Evolutionary conservation across 53 echinoderm and acorn worm species (phyloP).

Genomic region (Hippasteria phrygiana): DNA sequence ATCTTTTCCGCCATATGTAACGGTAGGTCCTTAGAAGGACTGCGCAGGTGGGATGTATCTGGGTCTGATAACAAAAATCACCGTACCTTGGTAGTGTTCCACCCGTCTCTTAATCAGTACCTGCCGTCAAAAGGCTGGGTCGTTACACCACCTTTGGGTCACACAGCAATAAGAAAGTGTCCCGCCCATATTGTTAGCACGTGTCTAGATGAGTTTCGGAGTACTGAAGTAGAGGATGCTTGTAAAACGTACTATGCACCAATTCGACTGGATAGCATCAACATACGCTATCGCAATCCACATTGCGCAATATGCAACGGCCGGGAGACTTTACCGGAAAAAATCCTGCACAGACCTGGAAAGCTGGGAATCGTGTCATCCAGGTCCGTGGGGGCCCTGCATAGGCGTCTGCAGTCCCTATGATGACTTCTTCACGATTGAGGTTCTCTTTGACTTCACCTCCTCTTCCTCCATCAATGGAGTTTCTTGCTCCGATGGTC

Average conservation of each 20-base stretch:
- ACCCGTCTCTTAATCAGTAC: not conserved
- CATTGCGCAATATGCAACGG: conserved; percentile 70
- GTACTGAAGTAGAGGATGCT: not conserved
- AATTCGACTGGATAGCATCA: not conserved
- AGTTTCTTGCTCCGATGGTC: conserved; percentile 21
- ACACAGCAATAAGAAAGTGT: conserved; percentile 7
- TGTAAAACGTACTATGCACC: conserved; percentile 59
- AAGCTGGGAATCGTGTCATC: not conserved
- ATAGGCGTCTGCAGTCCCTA: not conserved
- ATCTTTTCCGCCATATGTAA: conserved; percentile 63
- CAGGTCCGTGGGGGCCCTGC: conserved; percentile 19
- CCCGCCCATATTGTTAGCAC: conserved; percentile 18
- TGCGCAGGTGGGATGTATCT: conserved; percentile 34
- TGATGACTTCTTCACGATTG: conserved; percentile 33
- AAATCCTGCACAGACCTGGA: conserved; percentile 5
- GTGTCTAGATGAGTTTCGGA: conserved; percentile 2
- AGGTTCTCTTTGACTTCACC: conserved; percentile 53
- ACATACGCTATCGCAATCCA: conserved; percentile 48
- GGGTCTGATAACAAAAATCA: not conserved
- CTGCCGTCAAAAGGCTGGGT: conserved; percentile 13
- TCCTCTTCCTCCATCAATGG: not conserved
- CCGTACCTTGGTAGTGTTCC: not conserved
- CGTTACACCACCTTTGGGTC: not conserved
- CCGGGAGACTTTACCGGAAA: not conserved
- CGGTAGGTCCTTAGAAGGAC: conserved; percentile 4